These are phyloP conservation scores for Aratinga solstitialis DNA, from an alignment of 2,797 vertebrate genomes.

Conservation along the genomic window DNA sequence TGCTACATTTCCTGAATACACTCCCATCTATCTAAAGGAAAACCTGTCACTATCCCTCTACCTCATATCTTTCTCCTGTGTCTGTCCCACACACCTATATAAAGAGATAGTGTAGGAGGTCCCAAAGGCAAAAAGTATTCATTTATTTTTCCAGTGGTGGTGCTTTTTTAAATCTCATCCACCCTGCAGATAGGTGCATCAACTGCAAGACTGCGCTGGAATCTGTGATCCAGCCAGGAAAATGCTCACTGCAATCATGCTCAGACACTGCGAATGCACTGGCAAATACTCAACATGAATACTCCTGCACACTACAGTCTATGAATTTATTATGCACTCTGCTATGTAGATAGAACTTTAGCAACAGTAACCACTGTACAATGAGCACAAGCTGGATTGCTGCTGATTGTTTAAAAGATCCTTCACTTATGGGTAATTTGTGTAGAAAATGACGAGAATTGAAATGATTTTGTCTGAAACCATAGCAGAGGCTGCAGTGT, in stretches of 20 bases:
- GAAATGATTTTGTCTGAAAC: constrained; percentile 40
- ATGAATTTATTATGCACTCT: constrained; percentile 41
- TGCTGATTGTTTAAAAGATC: constrained; percentile 18
- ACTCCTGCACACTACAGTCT: not conserved
- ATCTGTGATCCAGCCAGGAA: constrained; percentile 24
- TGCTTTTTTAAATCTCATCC: not conserved
- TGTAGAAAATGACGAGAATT: constrained; percentile 16
- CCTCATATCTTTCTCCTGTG: not conserved
- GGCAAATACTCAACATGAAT: constrained; percentile 18
- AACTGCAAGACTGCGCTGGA: constrained; percentile 15
- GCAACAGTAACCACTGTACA: constrained; percentile 48
- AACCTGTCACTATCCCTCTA: not conserved
- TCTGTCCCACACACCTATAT: not conserved
- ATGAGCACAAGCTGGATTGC: not conserved
- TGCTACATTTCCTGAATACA: not conserved
- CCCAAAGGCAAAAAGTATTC: not conserved
- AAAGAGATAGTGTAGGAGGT: not conserved
- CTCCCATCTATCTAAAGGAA: not conserved
- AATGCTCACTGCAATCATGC: not conserved
- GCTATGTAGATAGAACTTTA: constrained; percentile 43
- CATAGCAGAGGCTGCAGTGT: not conserved
- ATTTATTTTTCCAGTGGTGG: not conserved
- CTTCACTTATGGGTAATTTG: constrained; percentile 23
- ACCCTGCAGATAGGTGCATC: not conserved
- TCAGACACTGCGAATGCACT: not conserved